A percentile compares a stretch with the other conserved stretches of the same genome.
Evolutionary conservation across 2,888 invertebrate genomes (phyloP).

Genomic region (Xanthorhoe spadicearia): DNA sequence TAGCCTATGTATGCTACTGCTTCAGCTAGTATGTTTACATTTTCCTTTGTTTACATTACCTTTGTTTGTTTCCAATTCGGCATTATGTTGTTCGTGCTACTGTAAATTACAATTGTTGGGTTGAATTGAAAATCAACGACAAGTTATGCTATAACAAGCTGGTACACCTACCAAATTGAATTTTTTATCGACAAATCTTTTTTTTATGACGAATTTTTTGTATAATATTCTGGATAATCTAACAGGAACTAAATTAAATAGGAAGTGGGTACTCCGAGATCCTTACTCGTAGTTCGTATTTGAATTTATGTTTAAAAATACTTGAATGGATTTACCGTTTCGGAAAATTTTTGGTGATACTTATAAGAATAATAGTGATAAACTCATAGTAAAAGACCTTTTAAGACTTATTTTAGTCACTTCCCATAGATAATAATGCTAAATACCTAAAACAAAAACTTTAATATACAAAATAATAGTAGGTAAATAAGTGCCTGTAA

Average conservation of each 20-base stretch:
- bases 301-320: no score
- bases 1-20: neutral
- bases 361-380: no score
- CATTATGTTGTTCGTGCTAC: constrained; percentile 7
- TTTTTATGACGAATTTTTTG: neutral
- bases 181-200: neutral
- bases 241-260: no score
- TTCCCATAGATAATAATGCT: no score
- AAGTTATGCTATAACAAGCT: constrained; percentile 5
- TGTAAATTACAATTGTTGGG: constrained; percentile 17
- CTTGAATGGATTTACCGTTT: no score
- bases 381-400: no score
- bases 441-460: no score
- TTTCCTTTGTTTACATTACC: constrained; percentile 7
- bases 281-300: neutral
- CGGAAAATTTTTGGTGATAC: no score
- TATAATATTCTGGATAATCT: no score
- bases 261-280: neutral
- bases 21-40: constrained; percentile 6
- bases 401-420: no score
- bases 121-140: constrained; percentile 21
- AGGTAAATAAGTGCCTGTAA: neutral
- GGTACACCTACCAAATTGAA: neutral
- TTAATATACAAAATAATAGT: no score
- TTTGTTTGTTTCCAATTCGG: constrained; percentile 17